Evolutionary conservation across 1,140 invertebrate species (phyloP).

Genomic region (Anoplolepis gracilipes): DNA sequence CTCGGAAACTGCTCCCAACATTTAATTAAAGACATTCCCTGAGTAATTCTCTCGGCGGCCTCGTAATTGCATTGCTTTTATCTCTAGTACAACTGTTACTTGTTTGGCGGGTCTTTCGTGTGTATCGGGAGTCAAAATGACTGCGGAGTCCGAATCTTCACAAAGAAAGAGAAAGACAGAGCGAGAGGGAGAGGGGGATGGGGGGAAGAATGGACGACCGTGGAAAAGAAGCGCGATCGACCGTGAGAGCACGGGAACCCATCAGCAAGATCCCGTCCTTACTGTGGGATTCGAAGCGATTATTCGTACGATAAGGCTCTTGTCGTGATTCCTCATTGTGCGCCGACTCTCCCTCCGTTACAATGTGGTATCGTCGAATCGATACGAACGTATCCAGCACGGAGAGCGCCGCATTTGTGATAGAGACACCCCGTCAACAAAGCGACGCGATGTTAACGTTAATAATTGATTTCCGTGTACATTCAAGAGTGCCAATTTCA

Average conservation of each 20-base stretch:
- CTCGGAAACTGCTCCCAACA: constrained; percentile 85
- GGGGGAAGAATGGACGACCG: constrained; percentile 30
- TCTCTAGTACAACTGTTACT: constrained; percentile 78
- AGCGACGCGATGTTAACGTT: constrained; percentile 65
- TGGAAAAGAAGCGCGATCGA: constrained; percentile 69
- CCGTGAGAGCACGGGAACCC: constrained; percentile 53
- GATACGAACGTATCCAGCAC: constrained; percentile 44
- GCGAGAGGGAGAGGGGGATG: neutral
- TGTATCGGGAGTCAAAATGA: constrained; percentile 78
- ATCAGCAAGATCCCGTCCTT: constrained; percentile 56
- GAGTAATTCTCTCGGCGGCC: constrained; percentile 81
- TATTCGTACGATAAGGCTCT: constrained; percentile 54
- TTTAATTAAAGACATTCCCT: constrained; percentile 86
- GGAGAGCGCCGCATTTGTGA: constrained; percentile 26
- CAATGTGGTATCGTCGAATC: constrained; percentile 52
- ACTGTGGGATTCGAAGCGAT: constrained; percentile 54
- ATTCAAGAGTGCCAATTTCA: constrained; percentile 35
- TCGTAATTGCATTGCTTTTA: constrained; percentile 81
- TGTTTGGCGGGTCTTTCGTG: constrained; percentile 78
- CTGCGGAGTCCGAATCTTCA: constrained; percentile 43
- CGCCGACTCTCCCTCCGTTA: constrained; percentile 45
- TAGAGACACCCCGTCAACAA: constrained; percentile 76
- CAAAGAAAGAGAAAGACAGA: constrained; percentile 2
- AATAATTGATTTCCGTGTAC: constrained; percentile 58
- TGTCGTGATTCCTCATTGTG: constrained; percentile 67